phyloP scores from a whole-genome alignment of 35 echinoderm and acorn worm genomes.

The Ptychodera flava region DNA sequence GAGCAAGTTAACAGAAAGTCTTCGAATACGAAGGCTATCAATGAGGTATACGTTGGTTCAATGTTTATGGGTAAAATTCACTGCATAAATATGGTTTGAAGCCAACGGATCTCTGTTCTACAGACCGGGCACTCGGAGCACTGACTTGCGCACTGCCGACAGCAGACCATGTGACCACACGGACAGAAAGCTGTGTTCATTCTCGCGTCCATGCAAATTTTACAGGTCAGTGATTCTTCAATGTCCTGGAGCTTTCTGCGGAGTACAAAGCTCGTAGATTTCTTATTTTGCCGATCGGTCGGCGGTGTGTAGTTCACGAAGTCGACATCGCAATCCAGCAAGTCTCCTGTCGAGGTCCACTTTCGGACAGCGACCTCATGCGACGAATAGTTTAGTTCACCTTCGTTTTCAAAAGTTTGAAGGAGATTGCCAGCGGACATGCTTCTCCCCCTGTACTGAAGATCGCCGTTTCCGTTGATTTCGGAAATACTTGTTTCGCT shows the following conservation, averaged over 20 bases:
- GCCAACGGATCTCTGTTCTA: background rate
- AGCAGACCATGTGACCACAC: background rate
- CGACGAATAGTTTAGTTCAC: background rate
- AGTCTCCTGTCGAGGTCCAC: background rate
- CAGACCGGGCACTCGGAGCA: background rate
- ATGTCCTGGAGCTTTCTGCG: background rate
- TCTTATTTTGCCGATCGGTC: background rate
- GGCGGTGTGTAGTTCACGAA: background rate
- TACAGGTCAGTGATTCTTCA: background rate
- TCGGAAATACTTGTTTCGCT: background rate
- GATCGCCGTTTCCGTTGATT: background rate
- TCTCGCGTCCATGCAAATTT: background rate
- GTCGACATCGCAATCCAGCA: background rate
- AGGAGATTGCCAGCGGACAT: background rate
- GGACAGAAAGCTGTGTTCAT: background rate
- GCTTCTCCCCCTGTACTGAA: background rate
- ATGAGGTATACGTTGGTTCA: too few relatives aligned
- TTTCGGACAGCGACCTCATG: background rate
- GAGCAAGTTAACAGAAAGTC: too few relatives aligned
- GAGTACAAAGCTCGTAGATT: background rate
- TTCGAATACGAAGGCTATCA: too few relatives aligned
- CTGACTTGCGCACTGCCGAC: background rate
- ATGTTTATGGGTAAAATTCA: too few relatives aligned
- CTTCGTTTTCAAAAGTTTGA: background rate
- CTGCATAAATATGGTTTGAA: background rate